These are phyloP conservation scores for Ammodytes dubius DNA, from an alignment of 2,113 vertebrate species.

Conservation along the genomic window DNA sequence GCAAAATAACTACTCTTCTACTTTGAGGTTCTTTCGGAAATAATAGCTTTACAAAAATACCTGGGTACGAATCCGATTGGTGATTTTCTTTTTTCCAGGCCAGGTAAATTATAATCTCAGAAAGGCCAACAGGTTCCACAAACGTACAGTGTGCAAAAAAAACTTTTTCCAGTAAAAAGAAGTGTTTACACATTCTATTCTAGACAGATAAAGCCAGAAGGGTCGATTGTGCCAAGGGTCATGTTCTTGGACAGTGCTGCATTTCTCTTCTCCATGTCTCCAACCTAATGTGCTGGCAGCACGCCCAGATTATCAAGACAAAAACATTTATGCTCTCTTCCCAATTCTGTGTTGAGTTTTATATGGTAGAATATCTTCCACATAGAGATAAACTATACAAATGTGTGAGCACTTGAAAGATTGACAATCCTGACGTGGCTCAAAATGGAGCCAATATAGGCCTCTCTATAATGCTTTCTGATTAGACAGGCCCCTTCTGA, in stretches of 20 bases:
- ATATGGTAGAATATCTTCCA: slow-evolving; percentile 29
- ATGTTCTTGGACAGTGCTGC: slow-evolving; percentile 59
- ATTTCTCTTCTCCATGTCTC: slow-evolving; percentile 70
- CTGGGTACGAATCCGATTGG: neutral
- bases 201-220: slow-evolving; percentile 49
- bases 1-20: slow-evolving; percentile 13
- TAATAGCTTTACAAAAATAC: neutral
- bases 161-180: slow-evolving; percentile 7
- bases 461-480: slow-evolving; percentile 48
- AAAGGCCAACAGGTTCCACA: slow-evolving; percentile 7
- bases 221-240: slow-evolving; percentile 53
- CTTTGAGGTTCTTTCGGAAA: neutral
- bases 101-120: slow-evolving; percentile 16
- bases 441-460: slow-evolving; percentile 36
- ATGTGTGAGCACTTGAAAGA: slow-evolving; percentile 15
- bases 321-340: slow-evolving; percentile 64
- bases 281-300: slow-evolving; percentile 70
- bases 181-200: slow-evolving; percentile 58
- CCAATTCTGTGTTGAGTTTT: slow-evolving; percentile 27
- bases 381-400: slow-evolving; percentile 5
- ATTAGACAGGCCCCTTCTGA: slow-evolving; percentile 54
- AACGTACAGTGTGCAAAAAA: neutral
- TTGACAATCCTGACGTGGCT: neutral
- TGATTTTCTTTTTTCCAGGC: neutral
- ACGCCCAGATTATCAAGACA: slow-evolving; percentile 68